Evolutionary conservation across 2,888 invertebrate genomes (phyloP).

Genomic region (Eupithecia dodoneata): DNA sequence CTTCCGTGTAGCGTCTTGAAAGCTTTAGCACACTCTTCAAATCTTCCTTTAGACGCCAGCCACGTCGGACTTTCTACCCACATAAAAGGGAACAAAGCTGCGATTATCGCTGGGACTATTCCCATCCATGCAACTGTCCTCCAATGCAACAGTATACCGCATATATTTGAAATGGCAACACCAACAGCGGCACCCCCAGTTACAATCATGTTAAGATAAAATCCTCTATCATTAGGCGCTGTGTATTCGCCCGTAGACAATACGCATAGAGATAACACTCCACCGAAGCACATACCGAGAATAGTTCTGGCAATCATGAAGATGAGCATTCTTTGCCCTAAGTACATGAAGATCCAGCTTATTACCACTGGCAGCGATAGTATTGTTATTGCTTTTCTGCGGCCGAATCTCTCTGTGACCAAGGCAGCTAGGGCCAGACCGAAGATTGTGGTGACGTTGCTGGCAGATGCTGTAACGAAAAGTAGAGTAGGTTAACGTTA

Average conservation of each 20-base stretch:
- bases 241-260: conserved; percentile 47
- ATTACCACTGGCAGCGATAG: conserved; percentile 39
- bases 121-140: conserved; percentile 45
- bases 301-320: conserved; percentile 45
- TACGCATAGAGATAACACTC: conserved; percentile 39
- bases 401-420: conserved; percentile 41
- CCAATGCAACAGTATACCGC: conserved; percentile 47
- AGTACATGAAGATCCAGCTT: conserved; percentile 45
- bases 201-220: conserved; percentile 40
- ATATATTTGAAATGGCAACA: conserved; percentile 32
- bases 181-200: conserved; percentile 42
- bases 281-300: conserved; percentile 47
- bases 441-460: conserved; percentile 38
- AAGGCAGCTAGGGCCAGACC: conserved; percentile 40
- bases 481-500: neutral
- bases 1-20: conserved; percentile 41
- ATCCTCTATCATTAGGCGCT: conserved; percentile 41
- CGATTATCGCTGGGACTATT: conserved; percentile 39
- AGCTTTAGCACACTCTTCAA: conserved; percentile 44
- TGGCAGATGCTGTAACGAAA: conserved; percentile 44
- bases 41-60: conserved; percentile 49
- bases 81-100: conserved; percentile 43
- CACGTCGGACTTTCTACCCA: conserved; percentile 50
- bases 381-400: conserved; percentile 39
- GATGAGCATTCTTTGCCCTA: conserved; percentile 32